Evolutionary conservation across 2,113 vertebrate genomes (phyloP).

Genomic region (Thunnus thynnus): DNA sequence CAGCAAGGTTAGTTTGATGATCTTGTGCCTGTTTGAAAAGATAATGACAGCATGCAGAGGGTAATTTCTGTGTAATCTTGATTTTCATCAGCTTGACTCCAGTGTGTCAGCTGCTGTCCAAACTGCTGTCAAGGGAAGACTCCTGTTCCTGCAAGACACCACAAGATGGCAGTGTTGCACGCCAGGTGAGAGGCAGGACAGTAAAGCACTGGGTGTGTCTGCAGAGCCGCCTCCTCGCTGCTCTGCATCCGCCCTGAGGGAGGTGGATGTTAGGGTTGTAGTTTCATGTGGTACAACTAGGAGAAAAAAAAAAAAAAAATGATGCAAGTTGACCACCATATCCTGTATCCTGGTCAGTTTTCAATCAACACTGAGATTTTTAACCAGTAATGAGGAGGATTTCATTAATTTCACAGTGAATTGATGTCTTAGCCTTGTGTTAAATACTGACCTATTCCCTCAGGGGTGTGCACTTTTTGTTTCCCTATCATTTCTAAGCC

Average conservation of each 20-base stretch:
- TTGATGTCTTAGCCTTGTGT: neutral
- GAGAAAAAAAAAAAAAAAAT: neutral
- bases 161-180: constrained; percentile 51
- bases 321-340: neutral
- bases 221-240: neutral
- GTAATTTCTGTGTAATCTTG: constrained; percentile 15
- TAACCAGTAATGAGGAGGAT: neutral
- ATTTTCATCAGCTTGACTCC: constrained; percentile 33
- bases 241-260: neutral
- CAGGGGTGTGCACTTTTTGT: neutral
- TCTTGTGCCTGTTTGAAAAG: neutral
- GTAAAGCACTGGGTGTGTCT: constrained; percentile 49
- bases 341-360: neutral
- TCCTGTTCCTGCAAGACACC: constrained; percentile 26
- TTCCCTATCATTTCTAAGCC: neutral
- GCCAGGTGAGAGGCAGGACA: constrained; percentile 27
- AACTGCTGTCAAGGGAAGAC: neutral
- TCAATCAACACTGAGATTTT: neutral
- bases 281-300: neutral
- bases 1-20: constrained; percentile 8
- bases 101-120: neutral
- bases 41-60: neutral
- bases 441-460: neutral
- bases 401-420: neutral
- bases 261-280: neutral